A percentile compares a stretch with the other conserved stretches of the same genome.
Evolutionary conservation across 1,140 invertebrate species (phyloP).

Genomic region (Zophobas morio): DNA sequence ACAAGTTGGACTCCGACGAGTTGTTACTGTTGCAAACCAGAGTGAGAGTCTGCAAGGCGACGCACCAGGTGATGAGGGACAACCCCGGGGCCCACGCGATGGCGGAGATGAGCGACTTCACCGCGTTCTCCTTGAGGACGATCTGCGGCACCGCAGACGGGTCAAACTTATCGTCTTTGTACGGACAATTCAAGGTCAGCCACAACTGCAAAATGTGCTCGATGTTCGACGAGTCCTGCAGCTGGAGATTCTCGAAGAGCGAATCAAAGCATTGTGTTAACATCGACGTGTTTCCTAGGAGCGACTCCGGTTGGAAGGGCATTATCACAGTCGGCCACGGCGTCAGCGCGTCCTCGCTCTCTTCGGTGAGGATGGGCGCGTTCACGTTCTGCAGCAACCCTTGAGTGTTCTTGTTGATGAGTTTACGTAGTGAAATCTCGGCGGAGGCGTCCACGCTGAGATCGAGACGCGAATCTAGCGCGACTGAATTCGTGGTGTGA

Average conservation of each 20-base stretch:
- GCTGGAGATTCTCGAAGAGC: conserved; percentile 76
- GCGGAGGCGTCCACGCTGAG: conserved; percentile 80
- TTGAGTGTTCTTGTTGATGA: conserved; percentile 74
- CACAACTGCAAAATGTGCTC: conserved; percentile 88
- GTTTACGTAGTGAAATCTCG: conserved; percentile 80
- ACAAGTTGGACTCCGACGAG: conserved; percentile 46
- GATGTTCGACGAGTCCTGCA: conserved; percentile 72
- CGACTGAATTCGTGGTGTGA: conserved; percentile 73
- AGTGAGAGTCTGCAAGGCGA: conserved; percentile 73
- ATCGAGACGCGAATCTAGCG: conserved; percentile 84
- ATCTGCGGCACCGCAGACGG: conserved; percentile 80
- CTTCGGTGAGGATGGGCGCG: conserved; percentile 67
- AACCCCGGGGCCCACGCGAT: conserved; percentile 77
- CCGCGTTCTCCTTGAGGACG: conserved; percentile 78
- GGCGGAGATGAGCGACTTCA: conserved; percentile 80
- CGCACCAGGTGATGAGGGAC: conserved; percentile 81
- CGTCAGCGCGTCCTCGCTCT: conserved; percentile 63
- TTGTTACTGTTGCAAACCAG: conserved; percentile 63
- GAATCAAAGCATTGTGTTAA: conserved; percentile 79
- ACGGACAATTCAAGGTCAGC: conserved; percentile 83
- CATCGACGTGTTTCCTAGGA: conserved; percentile 70
- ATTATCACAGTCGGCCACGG: conserved; percentile 68
- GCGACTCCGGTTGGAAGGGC: conserved; percentile 62
- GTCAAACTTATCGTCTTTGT: conserved; percentile 68
- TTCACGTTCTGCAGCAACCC: conserved; percentile 73